Evolutionary conservation across 1,140 invertebrate species (phyloP), one percentile per base, ranked within the genome.

Genomic region (Formica selysi): DNA sequence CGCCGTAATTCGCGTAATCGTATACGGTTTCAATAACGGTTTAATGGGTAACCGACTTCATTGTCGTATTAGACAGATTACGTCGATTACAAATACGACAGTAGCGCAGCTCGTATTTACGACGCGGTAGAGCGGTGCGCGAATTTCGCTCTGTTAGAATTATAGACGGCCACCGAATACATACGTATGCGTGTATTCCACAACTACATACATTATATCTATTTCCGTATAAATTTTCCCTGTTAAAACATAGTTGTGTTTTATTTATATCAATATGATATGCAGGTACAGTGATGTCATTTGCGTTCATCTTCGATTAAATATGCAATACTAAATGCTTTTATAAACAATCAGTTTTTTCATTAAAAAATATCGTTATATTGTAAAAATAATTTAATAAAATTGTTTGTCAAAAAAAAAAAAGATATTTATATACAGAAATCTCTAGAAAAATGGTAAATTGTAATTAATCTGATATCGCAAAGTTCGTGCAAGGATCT

Each of bases 31-130:
- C 78, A 80, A 80, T 80, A 80, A 80, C 64, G 78, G 78, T 80
- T 80, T 80, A 80, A 80, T 80, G 78, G 78, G 78, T 80, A 80
- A 80, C 78, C 78, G 78, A 80, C 78, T 80, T 80, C 78, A 80
- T 80, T 80, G 78, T 80, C 78, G 65, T 70, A 70, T 80, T 80
- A 80, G 78, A 80, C 78, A 70, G 78, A 80, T 80, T 79, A 79
- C 76, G 76, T 68, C 76, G 76, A 79, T 79, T 80, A 80, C 65
- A 70, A 80, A 80, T 80, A 70, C 78, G 78, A 70, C 64, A 70
- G 64, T 48, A 48, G n/a, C 44, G 48, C 62, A 51, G 59, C 51
- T 80, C 48, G 78, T 70, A 80, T 80, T 80, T 80, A 59, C 78
- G 65, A 80, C 64, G 64, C 44, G 44, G 22, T 44, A 32, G 0